Evolutionary conservation across 2,888 invertebrate species (phyloP), one percentile per base, ranked within the genome.

Genomic region (Xylocampa areola): DNA sequence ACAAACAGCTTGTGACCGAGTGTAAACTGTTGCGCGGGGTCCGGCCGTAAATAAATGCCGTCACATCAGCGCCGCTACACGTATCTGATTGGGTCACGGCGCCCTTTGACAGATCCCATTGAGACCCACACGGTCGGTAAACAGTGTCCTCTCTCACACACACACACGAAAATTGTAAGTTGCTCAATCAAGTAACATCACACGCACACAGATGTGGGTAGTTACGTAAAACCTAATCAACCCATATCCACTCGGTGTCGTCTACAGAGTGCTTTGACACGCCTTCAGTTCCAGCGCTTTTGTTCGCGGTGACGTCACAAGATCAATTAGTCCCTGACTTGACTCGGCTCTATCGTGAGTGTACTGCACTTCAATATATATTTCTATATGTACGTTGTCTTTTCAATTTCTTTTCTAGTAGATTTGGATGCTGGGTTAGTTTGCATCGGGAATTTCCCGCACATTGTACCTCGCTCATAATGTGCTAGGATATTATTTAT

Each of bases 21-120:
- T 37, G 45, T 19, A n/a, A 43, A 40, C 45, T 45, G 51, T 48
- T 13, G n/a, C 10, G 16, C 6, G 30, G 19, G 40, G 44, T 37
- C 47, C 29, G 30, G 11, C 27, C 39, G 30, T 65, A 36, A 64
- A 64, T 65, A 53, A 51, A 32, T 68, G 39, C 64, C 33, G 33
- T 55, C 7, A 43, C 49, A 43, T 49, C 41, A 55, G 40, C 27
- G 29, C 16, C 33, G 39, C 43, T 50, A 57, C 41, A 62, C 57
- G 29, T 30, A 64, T 63, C 51, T 67, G 64, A 68, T 67, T 68
- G 48, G 51, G 35, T 49, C 45, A 25, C 49, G 51, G 37, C 45
- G 35, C 30, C 68, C 45, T 68, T 64, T 64, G 64, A 55, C 51
- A 54, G 54, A 68, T 68, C 40, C 30, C 33, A 49, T 49, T 59